These are phyloP conservation scores for Erythrocebus patas DNA, from an alignment of 2,113 vertebrate species.

Conservation along the genomic window DNA sequence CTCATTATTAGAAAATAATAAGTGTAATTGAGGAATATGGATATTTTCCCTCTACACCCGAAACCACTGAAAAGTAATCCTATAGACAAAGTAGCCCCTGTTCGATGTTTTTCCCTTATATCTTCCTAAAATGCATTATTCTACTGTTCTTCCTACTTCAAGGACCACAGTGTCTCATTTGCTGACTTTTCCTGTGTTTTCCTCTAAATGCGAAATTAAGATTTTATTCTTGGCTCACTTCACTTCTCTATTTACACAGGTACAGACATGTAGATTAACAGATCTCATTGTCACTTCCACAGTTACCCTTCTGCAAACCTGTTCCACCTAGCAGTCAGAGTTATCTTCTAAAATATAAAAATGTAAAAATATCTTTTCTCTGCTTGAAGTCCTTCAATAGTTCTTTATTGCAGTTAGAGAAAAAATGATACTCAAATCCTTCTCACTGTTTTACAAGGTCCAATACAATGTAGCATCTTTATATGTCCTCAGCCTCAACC, in stretches of 20 bases:
- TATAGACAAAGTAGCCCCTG: neutral
- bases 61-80: neutral
- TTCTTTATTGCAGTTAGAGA: neutral
- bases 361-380: neutral
- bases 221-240: neutral
- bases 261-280: no score
- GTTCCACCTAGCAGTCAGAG: neutral
- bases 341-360: neutral
- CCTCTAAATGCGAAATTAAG: neutral
- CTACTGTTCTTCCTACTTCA: neutral
- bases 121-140: neutral
- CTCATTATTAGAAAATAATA: neutral
- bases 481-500: neutral
- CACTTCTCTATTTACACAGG: neutral
- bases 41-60: neutral
- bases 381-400: neutral
- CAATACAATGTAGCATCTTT: neutral
- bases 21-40: neutral
- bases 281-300: neutral
- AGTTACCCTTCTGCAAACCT: neutral
- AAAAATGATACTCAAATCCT: neutral
- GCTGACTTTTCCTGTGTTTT: neutral
- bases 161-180: neutral
- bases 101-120: neutral
- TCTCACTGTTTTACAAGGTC: neutral